Evolutionary conservation across 2,113 vertebrate species (phyloP), one percentile per base, ranked within the genome.

Genomic region (Datnioides undecimradiatus): DNA sequence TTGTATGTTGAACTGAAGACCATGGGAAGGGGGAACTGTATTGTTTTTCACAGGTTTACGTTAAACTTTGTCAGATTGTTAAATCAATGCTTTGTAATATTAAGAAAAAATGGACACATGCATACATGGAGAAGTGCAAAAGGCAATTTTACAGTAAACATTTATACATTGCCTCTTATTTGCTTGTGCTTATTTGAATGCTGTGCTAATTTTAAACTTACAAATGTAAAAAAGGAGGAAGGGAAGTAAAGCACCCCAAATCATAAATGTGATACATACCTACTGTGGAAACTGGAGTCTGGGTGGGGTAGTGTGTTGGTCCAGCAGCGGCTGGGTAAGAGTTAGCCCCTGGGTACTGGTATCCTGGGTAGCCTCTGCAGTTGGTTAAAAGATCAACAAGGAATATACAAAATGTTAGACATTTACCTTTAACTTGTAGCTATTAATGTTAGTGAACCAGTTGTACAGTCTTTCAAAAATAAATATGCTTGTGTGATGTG

Each of bases 291-390:
- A 96, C 96, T 59, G 97, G 96, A 87, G 96, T 94, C 86, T 97
- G 97, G 40, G 95, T 92, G 64, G 96, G 94, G 84, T 98, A 99
- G 82, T 95, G 96, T 36, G 93, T 93, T 36, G 97, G 94, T 87
- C 96, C 97, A 54, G 95, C 94, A 81, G 96, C 94, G 74, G 95
- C 92, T 88, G 98, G 96, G 85, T 97, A 99, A 1, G 94, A 93
- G 86, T 96, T 96, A 33, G 96, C 95, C 68, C 94, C 89, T 58
- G 96, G 95, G 31, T 96, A 99, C 78, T 96, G 95, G 86, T 96
- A 99, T 81, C 86, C 95, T 49, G 96, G 95, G 87, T 96, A 99
- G 83, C 96, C 96, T 92, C 95, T 99, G 90, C 4, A 92, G 80
- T 87, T 12, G 43, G 55, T 65, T 31, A 55, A 4, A 78, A 14